These are phyloP conservation scores for Pammene aurita DNA, from an alignment of 2,888 invertebrate species.

Conservation along the genomic window DNA sequence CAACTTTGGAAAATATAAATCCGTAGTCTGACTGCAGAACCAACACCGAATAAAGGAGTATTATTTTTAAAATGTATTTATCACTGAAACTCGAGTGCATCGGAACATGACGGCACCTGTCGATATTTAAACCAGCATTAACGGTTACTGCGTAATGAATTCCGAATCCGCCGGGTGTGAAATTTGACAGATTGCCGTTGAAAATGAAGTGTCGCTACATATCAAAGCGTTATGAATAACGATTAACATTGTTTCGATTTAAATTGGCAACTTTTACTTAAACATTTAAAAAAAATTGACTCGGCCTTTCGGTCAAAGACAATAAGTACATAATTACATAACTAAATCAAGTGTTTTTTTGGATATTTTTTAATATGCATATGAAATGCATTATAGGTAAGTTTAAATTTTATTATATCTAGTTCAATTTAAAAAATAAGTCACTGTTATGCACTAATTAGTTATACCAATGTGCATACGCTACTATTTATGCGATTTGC, in stretches of 20 bases:
- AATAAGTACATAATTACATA: too few relatives aligned
- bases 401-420: too few relatives aligned
- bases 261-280: neutral
- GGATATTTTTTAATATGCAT: too few relatives aligned
- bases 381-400: too few relatives aligned
- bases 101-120: constrained; percentile 2
- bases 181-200: constrained; percentile 6
- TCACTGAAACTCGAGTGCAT: neutral
- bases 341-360: too few relatives aligned
- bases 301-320: too few relatives aligned
- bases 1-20: too few relatives aligned
- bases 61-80: too few relatives aligned
- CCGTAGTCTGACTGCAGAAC: too few relatives aligned
- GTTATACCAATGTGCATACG: neutral
- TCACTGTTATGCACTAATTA: neutral
- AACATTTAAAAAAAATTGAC: too few relatives aligned
- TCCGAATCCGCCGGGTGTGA: neutral
- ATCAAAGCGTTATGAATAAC: neutral
- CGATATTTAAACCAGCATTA: neutral
- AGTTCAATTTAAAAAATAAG: too few relatives aligned
- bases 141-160: neutral
- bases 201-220: neutral
- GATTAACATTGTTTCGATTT: neutral
- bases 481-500: constrained; percentile 9
- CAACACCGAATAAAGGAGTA: too few relatives aligned